These are phyloP conservation scores for Agapornis canus DNA, from an alignment of 2,797 vertebrate genomes.

Conservation along the genomic window DNA sequence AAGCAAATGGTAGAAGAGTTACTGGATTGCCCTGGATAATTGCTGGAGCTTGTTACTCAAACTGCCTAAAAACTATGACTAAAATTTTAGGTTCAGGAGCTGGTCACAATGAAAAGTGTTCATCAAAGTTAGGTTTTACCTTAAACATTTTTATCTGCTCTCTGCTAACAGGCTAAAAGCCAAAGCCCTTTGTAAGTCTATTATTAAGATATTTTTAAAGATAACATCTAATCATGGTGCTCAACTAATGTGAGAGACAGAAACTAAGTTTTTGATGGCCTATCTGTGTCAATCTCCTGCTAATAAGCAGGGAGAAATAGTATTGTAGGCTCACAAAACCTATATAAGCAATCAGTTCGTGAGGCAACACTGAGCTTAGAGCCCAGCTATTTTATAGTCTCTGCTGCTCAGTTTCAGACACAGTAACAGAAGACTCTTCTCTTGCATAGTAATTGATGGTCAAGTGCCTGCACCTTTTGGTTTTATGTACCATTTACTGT, in stretches of 20 bases:
- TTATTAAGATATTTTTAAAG: background rate
- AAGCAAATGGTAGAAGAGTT: background rate
- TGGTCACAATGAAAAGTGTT: background rate
- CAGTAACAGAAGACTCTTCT: background rate
- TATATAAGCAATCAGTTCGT: background rate
- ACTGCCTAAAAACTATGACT: background rate
- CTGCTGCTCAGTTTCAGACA: background rate
- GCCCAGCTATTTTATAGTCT: background rate
- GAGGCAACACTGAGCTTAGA: background rate
- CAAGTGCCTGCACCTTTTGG: background rate
- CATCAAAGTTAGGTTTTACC: background rate
- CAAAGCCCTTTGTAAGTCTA: background rate
- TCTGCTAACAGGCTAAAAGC: background rate
- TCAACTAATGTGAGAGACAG: background rate
- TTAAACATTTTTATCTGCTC: background rate
- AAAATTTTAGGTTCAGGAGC: background rate
- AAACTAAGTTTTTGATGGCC: background rate
- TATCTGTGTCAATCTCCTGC: background rate
- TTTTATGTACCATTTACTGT: background rate
- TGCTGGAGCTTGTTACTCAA: background rate
- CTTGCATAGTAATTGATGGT: background rate
- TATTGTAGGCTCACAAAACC: background rate
- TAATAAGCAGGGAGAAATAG: background rate
- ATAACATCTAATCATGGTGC: background rate
- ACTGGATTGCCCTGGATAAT: background rate